Evolutionary conservation across 2,797 vertebrate species (phyloP).

Genomic region (Melanotaenia trifasciata): DNA sequence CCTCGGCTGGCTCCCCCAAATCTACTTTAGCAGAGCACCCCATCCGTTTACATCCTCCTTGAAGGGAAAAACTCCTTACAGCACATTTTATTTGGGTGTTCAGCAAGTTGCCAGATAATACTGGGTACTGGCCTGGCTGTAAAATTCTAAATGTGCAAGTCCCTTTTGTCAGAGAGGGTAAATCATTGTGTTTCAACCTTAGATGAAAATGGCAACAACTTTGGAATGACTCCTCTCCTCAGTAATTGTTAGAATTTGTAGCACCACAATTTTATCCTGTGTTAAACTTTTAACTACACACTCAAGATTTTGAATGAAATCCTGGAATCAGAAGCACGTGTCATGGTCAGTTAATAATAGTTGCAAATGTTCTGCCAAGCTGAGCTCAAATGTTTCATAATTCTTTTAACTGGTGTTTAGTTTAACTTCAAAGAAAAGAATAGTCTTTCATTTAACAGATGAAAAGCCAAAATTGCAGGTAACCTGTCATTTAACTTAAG

Average conservation of each 20-base stretch:
- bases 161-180: slow-evolving; percentile 9
- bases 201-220: slow-evolving; percentile 1
- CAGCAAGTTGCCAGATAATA: slow-evolving; percentile 65
- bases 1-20: slow-evolving; percentile 83
- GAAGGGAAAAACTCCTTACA: slow-evolving; percentile 75
- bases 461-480: slow-evolving; percentile 3
- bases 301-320: slow-evolving; percentile 16
- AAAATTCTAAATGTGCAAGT: slow-evolving; percentile 43
- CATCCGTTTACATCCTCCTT: slow-evolving; percentile 75
- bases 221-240: not conserved
- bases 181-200: slow-evolving; percentile 11
- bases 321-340: slow-evolving; percentile 11
- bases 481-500: slow-evolving; percentile 3
- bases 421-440: slow-evolving; percentile 51
- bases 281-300: slow-evolving; percentile 10
- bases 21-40: slow-evolving; percentile 74
- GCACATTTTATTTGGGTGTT: slow-evolving; percentile 72
- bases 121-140: slow-evolving; percentile 38
- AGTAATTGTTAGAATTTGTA: slow-evolving; percentile 18
- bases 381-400: slow-evolving; percentile 25
- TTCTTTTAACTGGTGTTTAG: slow-evolving; percentile 37
- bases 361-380: slow-evolving; percentile 39
- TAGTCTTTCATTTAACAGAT: slow-evolving; percentile 20
- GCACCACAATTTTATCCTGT: slow-evolving; percentile 4
- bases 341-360: slow-evolving; percentile 28